Evolutionary conservation across 2,888 invertebrate genomes (phyloP), one percentile per base, ranked within the genome.

Genomic region (Anorthoa munda): DNA sequence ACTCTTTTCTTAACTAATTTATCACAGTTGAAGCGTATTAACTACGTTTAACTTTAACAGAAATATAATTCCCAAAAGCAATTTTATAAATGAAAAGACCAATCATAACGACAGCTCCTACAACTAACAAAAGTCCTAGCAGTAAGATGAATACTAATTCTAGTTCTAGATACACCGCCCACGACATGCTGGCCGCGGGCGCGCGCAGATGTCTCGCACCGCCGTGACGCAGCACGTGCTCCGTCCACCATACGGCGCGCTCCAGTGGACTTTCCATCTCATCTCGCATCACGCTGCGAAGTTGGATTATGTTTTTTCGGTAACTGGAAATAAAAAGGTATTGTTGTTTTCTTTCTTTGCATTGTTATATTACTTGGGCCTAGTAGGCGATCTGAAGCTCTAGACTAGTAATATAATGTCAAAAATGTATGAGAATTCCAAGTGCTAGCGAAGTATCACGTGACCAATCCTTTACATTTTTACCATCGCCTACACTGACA

Each of bases 161-260:
- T 23, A 79, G 45, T 66, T 73, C 72, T 4, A 77, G 51, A 15
- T 82, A 77, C 45, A 61, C 1, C 1, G 58, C 7, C 72, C 72
- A 76, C 4, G 77, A 67, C 26, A 81, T 81, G 59, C 66, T 81
- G 64, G 77, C 81, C 45, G 69, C 78, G n/a, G 79, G 79, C 9
- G 66, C 58, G 7, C 76, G 79, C 18, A 79, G 67, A 56, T 79
- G 79, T 73, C 21, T 89, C 79, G 17, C 92, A 65, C 71, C 66
- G 18, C 78, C 75, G 58, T 81, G 58, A 59, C 84, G 81, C 55
- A 79, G 76, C 51, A 79, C 76, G 53, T 79, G 92, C 82, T 96
- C 96, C n/a, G 92, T 94, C 96, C 95, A 96, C 95, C 95, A 95
- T 18, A 95, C 86, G 0, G 95, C 94, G 15, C 93, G 92, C n/a